These are phyloP conservation scores for Chamaedrilus cognettii DNA, from an alignment of 2,888 invertebrate species.

Conservation along the genomic window DNA sequence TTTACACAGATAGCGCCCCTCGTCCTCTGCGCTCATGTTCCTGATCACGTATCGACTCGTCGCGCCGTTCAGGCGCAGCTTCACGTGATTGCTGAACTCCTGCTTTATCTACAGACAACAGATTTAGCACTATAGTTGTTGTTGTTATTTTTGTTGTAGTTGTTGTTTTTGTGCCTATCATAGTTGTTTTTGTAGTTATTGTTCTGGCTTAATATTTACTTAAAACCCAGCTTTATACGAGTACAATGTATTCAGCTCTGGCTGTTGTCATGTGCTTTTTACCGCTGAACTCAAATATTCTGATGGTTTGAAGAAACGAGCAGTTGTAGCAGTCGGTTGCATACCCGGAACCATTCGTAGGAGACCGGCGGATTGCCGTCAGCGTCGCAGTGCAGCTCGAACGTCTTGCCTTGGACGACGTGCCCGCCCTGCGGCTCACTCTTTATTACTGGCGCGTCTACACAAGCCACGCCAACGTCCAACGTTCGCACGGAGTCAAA, in stretches of 20 bases:
- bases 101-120: neutral
- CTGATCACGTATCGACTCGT: neutral
- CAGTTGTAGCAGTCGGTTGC: no score
- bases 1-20: slow-evolving; percentile 30
- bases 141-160: no score
- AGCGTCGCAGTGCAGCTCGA: slow-evolving; percentile 13
- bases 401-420: slow-evolving; percentile 12
- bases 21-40: slow-evolving; percentile 10
- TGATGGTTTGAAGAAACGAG: no score
- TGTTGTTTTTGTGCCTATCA: no score
- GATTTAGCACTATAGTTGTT: neutral
- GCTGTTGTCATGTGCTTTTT: no score
- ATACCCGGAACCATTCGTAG: slow-evolving; percentile 22
- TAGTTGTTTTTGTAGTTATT: no score
- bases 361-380: slow-evolving; percentile 18
- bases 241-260: no score
- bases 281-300: no score
- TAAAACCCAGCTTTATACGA: no score
- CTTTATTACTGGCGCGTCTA: slow-evolving; percentile 19
- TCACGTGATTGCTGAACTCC: neutral
- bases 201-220: no score
- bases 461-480: neutral
- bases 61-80: slow-evolving; percentile 5
- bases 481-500: no score
- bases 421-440: slow-evolving; percentile 3